Evolutionary conservation across 2,888 invertebrate genomes (phyloP).

Genomic region (Tridacna crocea): DNA sequence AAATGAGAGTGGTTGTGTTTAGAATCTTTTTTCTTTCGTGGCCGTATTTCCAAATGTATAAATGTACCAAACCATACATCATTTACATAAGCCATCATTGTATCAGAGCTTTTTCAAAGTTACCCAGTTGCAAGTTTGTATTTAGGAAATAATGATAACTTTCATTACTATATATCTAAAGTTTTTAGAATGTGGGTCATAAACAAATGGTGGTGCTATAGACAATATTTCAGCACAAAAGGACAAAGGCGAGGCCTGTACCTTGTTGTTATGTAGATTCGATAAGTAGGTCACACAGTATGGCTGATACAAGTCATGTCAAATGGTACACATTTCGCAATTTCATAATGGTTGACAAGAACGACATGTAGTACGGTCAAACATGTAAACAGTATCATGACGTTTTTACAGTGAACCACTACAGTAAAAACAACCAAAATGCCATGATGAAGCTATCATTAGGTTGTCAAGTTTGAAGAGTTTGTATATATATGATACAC

Average conservation of each 20-base stretch:
- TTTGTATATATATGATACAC: conserved; percentile 6
- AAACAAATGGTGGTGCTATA: too few species aligned
- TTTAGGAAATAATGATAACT: too few species aligned
- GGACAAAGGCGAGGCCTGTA: neutral
- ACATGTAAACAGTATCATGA: neutral
- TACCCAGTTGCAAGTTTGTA: too few species aligned
- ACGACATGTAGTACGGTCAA: neutral
- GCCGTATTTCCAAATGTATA: too few species aligned
- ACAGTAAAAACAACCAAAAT: conserved; percentile 13
- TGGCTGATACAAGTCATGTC: conserved; percentile 7
- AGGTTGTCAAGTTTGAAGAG: neutral
- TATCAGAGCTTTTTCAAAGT: too few species aligned
- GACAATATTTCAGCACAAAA: too few species aligned
- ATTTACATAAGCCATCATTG: too few species aligned
- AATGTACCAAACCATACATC: too few species aligned
- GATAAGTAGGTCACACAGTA: neutral
- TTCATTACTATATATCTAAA: too few species aligned
- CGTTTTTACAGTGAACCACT: conserved; percentile 9
- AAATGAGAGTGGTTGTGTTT: too few species aligned
- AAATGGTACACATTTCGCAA: neutral
- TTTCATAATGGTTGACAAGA: neutral
- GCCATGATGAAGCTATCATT: conserved; percentile 12
- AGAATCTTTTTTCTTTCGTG: too few species aligned
- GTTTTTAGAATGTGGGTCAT: too few species aligned
- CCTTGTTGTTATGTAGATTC: conserved; percentile 5